A percentile compares a stretch with the other conserved stretches of the same genome.
phyloP scores from a whole-genome alignment of 2,113 vertebrate genomes.

The Podarcis cretensis region DNA sequence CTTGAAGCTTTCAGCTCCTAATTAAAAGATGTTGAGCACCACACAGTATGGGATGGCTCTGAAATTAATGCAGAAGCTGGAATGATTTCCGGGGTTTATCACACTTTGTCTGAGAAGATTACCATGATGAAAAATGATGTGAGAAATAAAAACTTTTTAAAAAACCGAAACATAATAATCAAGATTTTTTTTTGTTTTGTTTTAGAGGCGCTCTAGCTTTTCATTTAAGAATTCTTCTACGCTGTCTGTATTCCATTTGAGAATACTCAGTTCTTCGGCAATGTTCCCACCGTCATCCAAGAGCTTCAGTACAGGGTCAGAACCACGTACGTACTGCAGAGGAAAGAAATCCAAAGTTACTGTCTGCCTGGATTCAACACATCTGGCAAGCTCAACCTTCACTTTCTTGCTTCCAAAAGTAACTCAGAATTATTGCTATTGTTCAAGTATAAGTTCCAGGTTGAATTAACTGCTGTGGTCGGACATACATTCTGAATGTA shows the following conservation, averaged over 20 bases:
- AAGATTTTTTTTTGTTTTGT: background rate
- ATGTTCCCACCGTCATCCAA: slow-evolving; percentile 98
- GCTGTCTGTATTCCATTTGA: slow-evolving; percentile 99
- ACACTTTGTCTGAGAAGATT: slow-evolving; percentile 55
- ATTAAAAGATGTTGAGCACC: slow-evolving; percentile 57
- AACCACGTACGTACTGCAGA: slow-evolving; percentile 93
- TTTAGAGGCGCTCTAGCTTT: slow-evolving; percentile 92
- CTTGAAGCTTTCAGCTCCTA: slow-evolving; percentile 55
- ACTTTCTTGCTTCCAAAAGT: background rate
- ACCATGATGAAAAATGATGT: slow-evolving; percentile 52
- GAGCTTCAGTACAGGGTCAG: slow-evolving; percentile 97
- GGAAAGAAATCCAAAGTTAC: slow-evolving; percentile 12
- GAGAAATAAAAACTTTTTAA: slow-evolving; percentile 35
- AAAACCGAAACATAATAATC: background rate
- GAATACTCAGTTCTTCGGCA: slow-evolving; percentile 97
- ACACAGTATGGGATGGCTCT: slow-evolving; percentile 38
- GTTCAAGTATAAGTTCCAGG: background rate
- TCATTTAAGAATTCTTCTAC: slow-evolving; percentile 98
- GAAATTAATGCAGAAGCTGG: slow-evolving; percentile 50
- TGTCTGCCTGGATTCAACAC: background rate
- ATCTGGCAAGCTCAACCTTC: background rate
- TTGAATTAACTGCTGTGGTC: background rate
- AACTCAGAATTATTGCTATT: background rate
- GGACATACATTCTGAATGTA: background rate
- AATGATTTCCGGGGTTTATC: slow-evolving; percentile 54